Base-by-base conservation (phyloP, 1,140 invertebrate species). In the Orussus abietinus region DNA sequence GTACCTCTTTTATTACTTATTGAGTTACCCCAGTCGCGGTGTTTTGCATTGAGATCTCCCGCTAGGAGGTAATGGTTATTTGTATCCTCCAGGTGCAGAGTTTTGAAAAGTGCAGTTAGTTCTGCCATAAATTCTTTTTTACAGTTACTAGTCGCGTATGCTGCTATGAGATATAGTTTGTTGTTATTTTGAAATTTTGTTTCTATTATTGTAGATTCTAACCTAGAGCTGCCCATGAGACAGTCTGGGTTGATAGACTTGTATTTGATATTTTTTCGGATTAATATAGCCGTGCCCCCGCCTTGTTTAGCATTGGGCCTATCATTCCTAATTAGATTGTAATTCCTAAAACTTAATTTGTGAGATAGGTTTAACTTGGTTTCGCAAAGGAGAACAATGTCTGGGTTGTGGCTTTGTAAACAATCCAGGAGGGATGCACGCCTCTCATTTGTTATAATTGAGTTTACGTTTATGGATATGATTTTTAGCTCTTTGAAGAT, bases 221-320 rank as follows among this genome's bases (percentile, higher is more conserved):
- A 3, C 5, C 18, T 6, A 12, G 5, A 10, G 10, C 11, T 5
- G 1, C 9, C 42, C 9, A 11, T 26, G 22, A n/a, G 30, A 20
- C 4, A 29, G 0, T n/a, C 28, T n/a, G 26, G 19, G n/a, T 20
- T 5, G 13, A 47, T 25, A 10, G 14, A 5, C 26, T 35, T 47
- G 15, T 30, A 45, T 39, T 36, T 31, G n/a, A 45, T 17, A 4
- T 31, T 15, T 10, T 41, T 47, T 35, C 38, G 51, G 2, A 53
- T 43, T 7, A 58, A 11, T 1, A 58, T 35, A 2, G 48, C 56
- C 2, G 46, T 53, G 0, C 53, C 53, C 1, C 50, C 50, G 0
- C 42, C 50, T 14, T 11, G 26, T 14, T 38, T 15, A 14, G 21
- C 1, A 20, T 47, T 36, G 0, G 25, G 25, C 36, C 50, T 45